Conservation (phyloP, 2,888 invertebrate species). For the Patella depressa region DNA sequence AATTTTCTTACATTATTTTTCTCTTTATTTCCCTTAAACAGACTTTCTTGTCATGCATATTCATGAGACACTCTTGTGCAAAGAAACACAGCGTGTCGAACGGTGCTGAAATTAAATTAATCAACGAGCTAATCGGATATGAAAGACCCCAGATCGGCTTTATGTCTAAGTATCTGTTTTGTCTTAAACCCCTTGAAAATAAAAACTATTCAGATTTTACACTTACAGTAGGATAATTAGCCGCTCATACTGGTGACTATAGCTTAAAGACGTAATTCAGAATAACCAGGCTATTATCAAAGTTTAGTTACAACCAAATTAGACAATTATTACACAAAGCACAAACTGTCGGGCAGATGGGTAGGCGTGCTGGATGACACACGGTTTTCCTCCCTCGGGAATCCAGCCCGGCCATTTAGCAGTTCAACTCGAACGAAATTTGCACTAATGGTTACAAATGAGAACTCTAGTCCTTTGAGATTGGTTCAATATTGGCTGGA, state of each 20-base stretch:
- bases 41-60: constrained; percentile 2
- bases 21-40: background rate
- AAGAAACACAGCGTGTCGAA: background rate
- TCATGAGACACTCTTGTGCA: background rate
- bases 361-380: background rate
- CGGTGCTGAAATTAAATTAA: background rate
- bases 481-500: too few species aligned
- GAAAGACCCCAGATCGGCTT: background rate
- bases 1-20: constrained; percentile 10
- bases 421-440: constrained; percentile 2
- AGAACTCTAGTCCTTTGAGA: background rate
- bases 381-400: background rate
- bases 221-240: background rate
- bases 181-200: background rate
- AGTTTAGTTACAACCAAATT: background rate
- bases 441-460: constrained; percentile 9
- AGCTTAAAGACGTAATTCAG: too few species aligned
- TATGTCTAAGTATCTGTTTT: constrained; percentile 5
- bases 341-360: background rate
- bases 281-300: too few species aligned
- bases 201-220: background rate
- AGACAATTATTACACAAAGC: background rate
- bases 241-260: background rate
- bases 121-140: background rate
- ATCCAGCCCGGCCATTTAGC: background rate